Conservation (phyloP, 2,888 invertebrate genomes). For the Polia nebulosa region DNA sequence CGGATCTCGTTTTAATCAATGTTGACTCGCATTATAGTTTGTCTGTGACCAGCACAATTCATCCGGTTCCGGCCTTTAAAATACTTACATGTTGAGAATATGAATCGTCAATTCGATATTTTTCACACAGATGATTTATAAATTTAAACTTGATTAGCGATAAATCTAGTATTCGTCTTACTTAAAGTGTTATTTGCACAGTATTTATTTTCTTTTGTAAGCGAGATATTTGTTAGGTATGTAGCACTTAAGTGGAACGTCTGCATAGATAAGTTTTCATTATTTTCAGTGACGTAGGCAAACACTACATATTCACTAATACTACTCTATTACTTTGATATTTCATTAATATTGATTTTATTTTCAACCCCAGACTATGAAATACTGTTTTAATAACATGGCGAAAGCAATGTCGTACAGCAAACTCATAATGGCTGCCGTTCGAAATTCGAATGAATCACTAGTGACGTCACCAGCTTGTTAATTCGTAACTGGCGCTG, state of each 20-base stretch:
- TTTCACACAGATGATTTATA: slow-evolving; percentile 14
- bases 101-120: slow-evolving; percentile 41
- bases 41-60: slow-evolving; percentile 52
- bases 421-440: slow-evolving; percentile 40
- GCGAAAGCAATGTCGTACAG: slow-evolving; percentile 22
- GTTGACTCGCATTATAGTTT: slow-evolving; percentile 50
- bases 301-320: background rate
- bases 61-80: slow-evolving; percentile 43
- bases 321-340: background rate
- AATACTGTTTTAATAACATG: slow-evolving; percentile 26
- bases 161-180: slow-evolving; percentile 1
- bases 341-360: slow-evolving; percentile 10
- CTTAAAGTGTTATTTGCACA: background rate
- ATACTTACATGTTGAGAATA: slow-evolving; percentile 46
- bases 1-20: slow-evolving; percentile 59
- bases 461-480: slow-evolving; percentile 69
- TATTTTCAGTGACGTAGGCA: slow-evolving; percentile 24
- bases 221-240: slow-evolving; percentile 9
- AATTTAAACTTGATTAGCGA: background rate
- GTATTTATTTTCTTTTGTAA: slow-evolving; percentile 14
- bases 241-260: slow-evolving; percentile 29
- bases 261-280: slow-evolving; percentile 57
- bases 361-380: background rate
- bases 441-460: slow-evolving; percentile 66
- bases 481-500: slow-evolving; percentile 65